Percentiles rank a stretch among this genome's conserved stretches.
phyloP scores from a whole-genome alignment of 2,888 invertebrate genomes.

The Patella ulyssiponensis region DNA sequence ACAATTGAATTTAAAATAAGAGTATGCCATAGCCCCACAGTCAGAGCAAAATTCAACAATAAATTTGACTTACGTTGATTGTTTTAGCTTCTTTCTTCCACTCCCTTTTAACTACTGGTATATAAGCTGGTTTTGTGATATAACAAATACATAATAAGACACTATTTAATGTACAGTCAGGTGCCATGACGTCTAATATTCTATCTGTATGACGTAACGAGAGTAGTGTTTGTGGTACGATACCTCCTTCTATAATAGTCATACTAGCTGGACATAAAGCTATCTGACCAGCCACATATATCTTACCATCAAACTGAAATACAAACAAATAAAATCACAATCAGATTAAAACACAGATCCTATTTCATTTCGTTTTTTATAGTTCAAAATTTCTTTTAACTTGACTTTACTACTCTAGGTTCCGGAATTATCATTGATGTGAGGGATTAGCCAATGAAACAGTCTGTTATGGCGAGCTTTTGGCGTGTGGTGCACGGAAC shows the following conservation, averaged over 20 bases:
- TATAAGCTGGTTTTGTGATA: constrained; percentile 81
- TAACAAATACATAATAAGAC: constrained; percentile 92
- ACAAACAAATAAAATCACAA: no score
- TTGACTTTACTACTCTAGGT: no score
- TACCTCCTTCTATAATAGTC: constrained; percentile 83
- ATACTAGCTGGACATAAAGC: constrained; percentile 88
- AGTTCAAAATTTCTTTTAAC: no score
- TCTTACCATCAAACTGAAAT: constrained; percentile 83
- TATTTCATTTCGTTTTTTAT: no score
- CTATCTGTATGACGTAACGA: constrained; percentile 87
- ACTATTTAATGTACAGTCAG: constrained; percentile 82
- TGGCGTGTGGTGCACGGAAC: no score
- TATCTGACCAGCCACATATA: constrained; percentile 92
- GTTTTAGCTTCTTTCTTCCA: constrained; percentile 78
- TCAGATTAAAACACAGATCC: no score
- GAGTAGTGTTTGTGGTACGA: constrained; percentile 83
- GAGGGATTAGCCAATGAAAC: no score
- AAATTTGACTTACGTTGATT: constrained; percentile 10
- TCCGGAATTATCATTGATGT: no score
- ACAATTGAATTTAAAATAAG: no score
- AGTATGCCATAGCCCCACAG: no score
- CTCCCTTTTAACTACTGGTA: constrained; percentile 83
- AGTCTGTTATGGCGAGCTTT: no score
- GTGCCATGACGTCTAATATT: constrained; percentile 84
- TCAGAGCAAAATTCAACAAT: no score